Base-by-base conservation (phyloP, 2,888 invertebrate species). In the Agriopis leucophaearia region DNA sequence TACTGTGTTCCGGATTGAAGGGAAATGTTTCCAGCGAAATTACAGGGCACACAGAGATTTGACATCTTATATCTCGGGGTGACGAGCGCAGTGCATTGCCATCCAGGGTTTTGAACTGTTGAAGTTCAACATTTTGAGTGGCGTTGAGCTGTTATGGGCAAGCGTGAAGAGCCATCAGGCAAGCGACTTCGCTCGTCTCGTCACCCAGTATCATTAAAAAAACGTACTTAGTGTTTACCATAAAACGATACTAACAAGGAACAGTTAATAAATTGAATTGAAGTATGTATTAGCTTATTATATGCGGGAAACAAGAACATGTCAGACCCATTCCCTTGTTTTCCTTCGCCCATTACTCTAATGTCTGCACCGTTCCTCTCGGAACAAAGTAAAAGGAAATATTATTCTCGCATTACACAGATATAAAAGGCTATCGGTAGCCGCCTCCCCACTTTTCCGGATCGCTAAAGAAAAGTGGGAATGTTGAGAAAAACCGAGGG, bases 401-500 rank as follows among this genome's bases (percentile, higher is more conserved):
- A 85, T 87, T 82, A 86, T 79, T 81, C 82, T 80, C 81, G 74
- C 81, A 85, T 88, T 87, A 87, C 84, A 83, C 79, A 78, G 81
- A 80, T 85, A 85, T 85, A 84, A 86, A 84, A 84, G 82, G 81
- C 79, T 83, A 86, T 88, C 83, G 79, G 78, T 75, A 71, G 79
- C 81, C 80, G 80, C 82, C 83, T 80, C 81, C 80, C 81, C 81
- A 82, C 76, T 87, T 90, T 89, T 86, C 84, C 84, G 82, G 80
- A 65, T 82, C 77, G 76, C 73, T 73, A 77, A 78, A 81, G 76
- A 80, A 74, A 78, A 61, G 64, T 74, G 77, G 80, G 81, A 83
- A 81, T 76, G 76, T 78, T 77, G 74, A 75, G 75, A 81, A 81
- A 67, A 80, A 79, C 75, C 79, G 84, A 79, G 89, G 89, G 88